Base-by-base conservation (phyloP, 2,888 invertebrate species). In the Margaritifera margaritifera region DNA sequence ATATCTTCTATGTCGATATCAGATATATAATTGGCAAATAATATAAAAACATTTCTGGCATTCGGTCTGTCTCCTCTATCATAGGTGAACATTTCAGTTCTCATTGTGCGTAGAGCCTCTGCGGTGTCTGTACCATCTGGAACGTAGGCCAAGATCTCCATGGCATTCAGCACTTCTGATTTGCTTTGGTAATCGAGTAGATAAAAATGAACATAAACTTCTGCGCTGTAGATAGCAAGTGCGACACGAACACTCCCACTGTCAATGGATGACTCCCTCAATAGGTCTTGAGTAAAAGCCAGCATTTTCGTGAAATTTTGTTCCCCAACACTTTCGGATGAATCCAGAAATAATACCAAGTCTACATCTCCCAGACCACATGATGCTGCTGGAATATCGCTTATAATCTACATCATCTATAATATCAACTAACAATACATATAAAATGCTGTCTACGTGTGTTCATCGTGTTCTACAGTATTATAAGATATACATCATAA, bases 21-120 rank as follows among this genome's bases (percentile, higher is more conserved):
- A 19, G 87, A 87, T 51, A 82, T 71, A 27, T 80, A 80, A 62
- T 84, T 85, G n/a, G 85, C 85, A 51, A 87, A 69, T 18, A 87
- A 50, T 11, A 87, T 70, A 18, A 73, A 81, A 50, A 83, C 64
- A 58, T 86, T 86, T 11, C 72, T 77, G 1, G 80, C 78, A 56
- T 69, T 75, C 2, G 73, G 71, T 51, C 85, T 60, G 71, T 87
- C 86, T n/a, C 87, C 86, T 24, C 78, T 66, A 31, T 52, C 65
- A 2, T 66, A 60, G 0, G 72, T 78, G 73, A 83, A 86, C 77
- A 84, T 81, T 24, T 74, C 68, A 5, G 62, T 66, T 3, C 83
- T 74, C 74, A 82, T 69, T 24, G 71, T 66, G 11, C 77, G 69
- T 0, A 86, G 71, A 8, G 81, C 84, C 50, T 77, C 79, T 19